phyloP scores from a whole-genome alignment of 2,888 invertebrate species.

The Drosophila leonis region DNA sequence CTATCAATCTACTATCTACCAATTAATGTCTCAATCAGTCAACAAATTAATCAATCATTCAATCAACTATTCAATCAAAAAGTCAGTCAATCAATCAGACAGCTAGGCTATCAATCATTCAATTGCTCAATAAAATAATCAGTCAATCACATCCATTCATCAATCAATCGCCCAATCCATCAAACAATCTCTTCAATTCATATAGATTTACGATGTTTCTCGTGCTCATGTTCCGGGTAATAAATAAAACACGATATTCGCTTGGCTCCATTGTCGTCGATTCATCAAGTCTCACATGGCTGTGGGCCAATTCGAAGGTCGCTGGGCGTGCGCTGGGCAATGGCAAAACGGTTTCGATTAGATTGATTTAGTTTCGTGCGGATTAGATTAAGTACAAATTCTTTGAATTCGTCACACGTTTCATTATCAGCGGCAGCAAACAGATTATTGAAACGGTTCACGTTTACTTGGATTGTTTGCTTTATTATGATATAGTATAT shows the following conservation, averaged over 20 bases:
- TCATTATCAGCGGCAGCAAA: not conserved
- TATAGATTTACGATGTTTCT: conserved; percentile 1
- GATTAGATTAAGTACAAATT: conserved; percentile 53
- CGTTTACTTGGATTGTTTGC: not conserved
- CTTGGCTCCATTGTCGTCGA: not conserved
- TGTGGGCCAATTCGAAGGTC: conserved; percentile 37
- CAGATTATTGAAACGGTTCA: not conserved
- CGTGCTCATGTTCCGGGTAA: not conserved
- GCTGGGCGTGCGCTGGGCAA: conserved; percentile 17
- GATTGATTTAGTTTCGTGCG: conserved; percentile 56
- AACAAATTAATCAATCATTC: not conserved
- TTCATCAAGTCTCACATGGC: conserved; percentile 1
- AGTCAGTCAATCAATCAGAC: not conserved
- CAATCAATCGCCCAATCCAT: not conserved
- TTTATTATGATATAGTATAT: not conserved
- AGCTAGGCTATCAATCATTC: not conserved
- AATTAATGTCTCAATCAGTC: not conserved
- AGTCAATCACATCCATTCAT: not conserved
- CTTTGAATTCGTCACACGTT: conserved; percentile 8
- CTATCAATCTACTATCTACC: not conserved
- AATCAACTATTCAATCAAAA: not conserved
- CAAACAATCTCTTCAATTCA: not conserved
- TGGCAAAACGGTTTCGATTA: conserved; percentile 48
- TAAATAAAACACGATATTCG: not conserved
- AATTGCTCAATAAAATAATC: not conserved